Evolutionary conservation across 2,113 vertebrate genomes (phyloP).

Genomic region (Cinclus mexicanus): DNA sequence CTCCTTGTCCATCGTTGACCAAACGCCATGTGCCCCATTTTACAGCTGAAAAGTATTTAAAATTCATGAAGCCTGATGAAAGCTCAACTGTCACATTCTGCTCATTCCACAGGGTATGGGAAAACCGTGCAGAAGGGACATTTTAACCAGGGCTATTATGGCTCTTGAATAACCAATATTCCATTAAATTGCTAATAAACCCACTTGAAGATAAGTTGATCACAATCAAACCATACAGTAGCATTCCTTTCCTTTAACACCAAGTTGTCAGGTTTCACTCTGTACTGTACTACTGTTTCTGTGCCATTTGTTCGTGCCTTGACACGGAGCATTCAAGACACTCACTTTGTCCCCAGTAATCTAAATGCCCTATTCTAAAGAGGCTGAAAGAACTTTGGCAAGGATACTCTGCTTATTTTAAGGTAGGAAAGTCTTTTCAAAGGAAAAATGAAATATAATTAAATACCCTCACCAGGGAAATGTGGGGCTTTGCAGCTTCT

Average conservation of each 20-base stretch:
- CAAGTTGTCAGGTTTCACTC: constrained; percentile 71
- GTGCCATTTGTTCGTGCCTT: constrained; percentile 69
- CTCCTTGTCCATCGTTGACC: constrained; percentile 71
- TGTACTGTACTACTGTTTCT: constrained; percentile 72
- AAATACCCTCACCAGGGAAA: background rate
- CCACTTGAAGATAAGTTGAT: constrained; percentile 83
- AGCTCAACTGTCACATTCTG: constrained; percentile 86
- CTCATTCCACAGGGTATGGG: constrained; percentile 88
- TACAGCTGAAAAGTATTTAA: constrained; percentile 90
- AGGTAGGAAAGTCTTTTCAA: constrained; percentile 59
- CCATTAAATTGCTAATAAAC: constrained; percentile 90
- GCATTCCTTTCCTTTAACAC: constrained; percentile 80
- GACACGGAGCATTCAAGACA: constrained; percentile 72
- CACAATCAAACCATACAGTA: constrained; percentile 77
- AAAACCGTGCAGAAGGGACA: constrained; percentile 79
- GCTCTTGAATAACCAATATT: constrained; percentile 85
- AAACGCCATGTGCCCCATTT: constrained; percentile 82
- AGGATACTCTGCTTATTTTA: constrained; percentile 67
- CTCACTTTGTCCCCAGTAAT: constrained; percentile 71
- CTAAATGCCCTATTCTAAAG: constrained; percentile 72
- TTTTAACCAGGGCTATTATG: constrained; percentile 83
- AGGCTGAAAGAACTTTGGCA: constrained; percentile 70
- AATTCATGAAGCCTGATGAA: constrained; percentile 90
- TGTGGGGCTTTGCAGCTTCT: background rate
- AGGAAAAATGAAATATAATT: constrained; percentile 44